Conservation (phyloP, 2,888 invertebrate species). For the Anoncus sp. region DNA sequence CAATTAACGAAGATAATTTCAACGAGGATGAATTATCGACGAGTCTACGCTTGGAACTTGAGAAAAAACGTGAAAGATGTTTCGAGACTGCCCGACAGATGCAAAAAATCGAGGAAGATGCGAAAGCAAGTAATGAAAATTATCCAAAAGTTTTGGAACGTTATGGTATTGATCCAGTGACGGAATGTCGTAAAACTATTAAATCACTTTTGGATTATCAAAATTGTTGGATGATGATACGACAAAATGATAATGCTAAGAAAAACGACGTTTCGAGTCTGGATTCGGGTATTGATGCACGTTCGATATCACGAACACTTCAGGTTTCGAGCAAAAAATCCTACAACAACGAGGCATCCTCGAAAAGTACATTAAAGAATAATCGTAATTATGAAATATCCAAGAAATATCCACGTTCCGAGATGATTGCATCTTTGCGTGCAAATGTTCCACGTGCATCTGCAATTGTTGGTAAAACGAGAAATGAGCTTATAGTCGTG, state of each 20-base stretch:
- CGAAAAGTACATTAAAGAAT: background rate
- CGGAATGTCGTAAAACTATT: conserved; percentile 72
- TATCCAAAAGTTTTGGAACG: conserved; percentile 61
- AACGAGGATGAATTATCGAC: conserved; percentile 69
- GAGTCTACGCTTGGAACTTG: conserved; percentile 73
- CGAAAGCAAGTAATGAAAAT: conserved; percentile 51
- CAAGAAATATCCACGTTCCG: background rate
- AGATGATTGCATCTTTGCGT: background rate
- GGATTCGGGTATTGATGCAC: conserved; percentile 56
- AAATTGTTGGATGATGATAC: conserved; percentile 65
- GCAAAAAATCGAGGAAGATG: conserved; percentile 73
- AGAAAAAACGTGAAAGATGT: conserved; percentile 76
- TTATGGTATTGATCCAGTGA: conserved; percentile 47
- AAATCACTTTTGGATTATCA: conserved; percentile 74
- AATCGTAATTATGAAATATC: background rate
- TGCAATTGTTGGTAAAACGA: no score
- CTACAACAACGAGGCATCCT: background rate
- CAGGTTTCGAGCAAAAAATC: conserved; percentile 45
- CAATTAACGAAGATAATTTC: conserved; percentile 1
- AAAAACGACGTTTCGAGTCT: conserved; percentile 27
- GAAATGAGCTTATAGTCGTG: background rate
- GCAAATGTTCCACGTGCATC: background rate
- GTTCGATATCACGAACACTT: conserved; percentile 29
- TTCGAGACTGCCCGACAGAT: conserved; percentile 77
- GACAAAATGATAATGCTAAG: conserved; percentile 12